phyloP scores from a whole-genome alignment of 2,797 vertebrate species.

The Macropus fuliginosus region DNA sequence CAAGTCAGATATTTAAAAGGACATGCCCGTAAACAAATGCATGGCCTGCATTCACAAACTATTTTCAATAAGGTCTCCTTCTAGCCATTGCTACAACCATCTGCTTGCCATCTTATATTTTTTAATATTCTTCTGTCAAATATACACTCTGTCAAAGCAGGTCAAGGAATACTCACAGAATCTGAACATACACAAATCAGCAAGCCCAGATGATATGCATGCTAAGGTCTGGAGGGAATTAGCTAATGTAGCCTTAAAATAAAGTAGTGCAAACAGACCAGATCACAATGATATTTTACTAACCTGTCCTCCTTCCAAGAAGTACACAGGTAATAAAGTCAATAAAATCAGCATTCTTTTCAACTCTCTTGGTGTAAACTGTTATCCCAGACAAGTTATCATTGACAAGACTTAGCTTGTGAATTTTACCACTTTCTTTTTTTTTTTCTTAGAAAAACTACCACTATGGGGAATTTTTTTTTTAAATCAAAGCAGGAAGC shows the following conservation, averaged over 20 bases:
- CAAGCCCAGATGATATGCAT: constrained; percentile 66
- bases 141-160: constrained; percentile 73
- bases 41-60: constrained; percentile 52
- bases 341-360: constrained; percentile 52
- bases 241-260: constrained; percentile 56
- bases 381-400: constrained; percentile 40
- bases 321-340: constrained; percentile 50
- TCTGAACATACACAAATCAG: constrained; percentile 72
- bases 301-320: constrained; percentile 35
- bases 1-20: constrained; percentile 78
- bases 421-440: constrained; percentile 35
- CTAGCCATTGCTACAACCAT: constrained; percentile 74
- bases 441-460: neutral
- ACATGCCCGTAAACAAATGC: constrained; percentile 71
- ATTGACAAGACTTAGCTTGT: constrained; percentile 2
- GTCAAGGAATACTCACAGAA: constrained; percentile 74
- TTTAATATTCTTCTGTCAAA: constrained; percentile 80
- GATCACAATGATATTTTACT: constrained; percentile 28
- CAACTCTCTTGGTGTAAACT: constrained; percentile 34
- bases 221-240: constrained; percentile 70
- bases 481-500: neutral
- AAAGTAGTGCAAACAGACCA: constrained; percentile 57
- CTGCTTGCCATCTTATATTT: constrained; percentile 82
- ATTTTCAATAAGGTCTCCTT: constrained; percentile 67
- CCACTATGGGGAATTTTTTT: neutral